These are phyloP conservation scores for Pangasius sanitwongsei DNA, from an alignment of 2,797 vertebrate genomes.

Conservation along the genomic window DNA sequence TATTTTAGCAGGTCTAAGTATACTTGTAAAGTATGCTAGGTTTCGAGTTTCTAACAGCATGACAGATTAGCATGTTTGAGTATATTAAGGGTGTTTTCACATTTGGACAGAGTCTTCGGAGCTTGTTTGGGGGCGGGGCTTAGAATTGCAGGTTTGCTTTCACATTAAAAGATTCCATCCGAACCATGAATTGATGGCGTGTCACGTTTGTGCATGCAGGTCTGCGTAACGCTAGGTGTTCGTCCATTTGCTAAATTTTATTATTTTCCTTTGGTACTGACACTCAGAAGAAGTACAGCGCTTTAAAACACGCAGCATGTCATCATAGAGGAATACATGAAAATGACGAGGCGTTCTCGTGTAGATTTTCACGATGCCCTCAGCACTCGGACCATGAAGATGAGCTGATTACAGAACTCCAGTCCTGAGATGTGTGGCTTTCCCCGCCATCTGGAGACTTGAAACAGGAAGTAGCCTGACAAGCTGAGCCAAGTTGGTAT, in stretches of 20 bases:
- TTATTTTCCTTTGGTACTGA: no score
- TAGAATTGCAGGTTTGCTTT: background rate
- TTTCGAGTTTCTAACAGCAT: no score
- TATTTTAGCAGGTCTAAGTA: no score
- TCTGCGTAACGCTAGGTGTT: no score
- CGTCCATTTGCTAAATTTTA: no score
- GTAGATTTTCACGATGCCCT: background rate
- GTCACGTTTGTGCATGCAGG: background rate
- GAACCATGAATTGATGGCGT: background rate
- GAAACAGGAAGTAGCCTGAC: no score
- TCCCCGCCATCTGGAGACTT: no score
- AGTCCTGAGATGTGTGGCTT: background rate
- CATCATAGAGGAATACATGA: background rate
- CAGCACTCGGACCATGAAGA: background rate
- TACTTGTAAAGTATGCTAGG: no score
- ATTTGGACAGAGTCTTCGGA: background rate
- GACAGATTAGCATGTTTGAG: no score
- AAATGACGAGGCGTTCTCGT: background rate
- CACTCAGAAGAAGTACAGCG: background rate
- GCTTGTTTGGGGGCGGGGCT: background rate
- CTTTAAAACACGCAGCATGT: background rate
- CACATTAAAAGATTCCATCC: background rate
- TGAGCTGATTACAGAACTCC: background rate
- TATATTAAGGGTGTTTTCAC: background rate
- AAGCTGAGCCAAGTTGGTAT: no score